A percentile compares a stretch with the other conserved stretches of the same genome.
Evolutionary conservation across 2,113 vertebrate species (phyloP).

Genomic region (Rhagologus leucostigma): DNA sequence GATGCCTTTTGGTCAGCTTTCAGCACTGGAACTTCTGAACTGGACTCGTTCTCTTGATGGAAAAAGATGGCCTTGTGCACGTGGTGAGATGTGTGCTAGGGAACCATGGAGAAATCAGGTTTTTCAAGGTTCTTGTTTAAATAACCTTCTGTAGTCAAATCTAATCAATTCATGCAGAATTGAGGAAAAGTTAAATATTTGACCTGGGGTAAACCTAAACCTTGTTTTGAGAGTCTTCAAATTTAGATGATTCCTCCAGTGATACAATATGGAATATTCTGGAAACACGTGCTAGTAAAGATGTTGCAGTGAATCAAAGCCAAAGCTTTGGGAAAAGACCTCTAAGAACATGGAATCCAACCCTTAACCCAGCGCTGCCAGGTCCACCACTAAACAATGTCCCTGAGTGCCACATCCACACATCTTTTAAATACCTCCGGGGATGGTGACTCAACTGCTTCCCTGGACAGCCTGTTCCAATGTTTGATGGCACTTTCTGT

Average conservation of each 20-base stretch:
- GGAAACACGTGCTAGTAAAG: not conserved
- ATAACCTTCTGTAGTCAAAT: not conserved
- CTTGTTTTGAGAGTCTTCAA: not conserved
- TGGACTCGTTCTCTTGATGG: accelerated
- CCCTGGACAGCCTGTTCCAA: not conserved
- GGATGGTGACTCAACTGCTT: not conserved
- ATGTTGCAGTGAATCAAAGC: not conserved
- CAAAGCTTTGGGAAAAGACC: not conserved
- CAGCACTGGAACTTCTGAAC: not conserved
- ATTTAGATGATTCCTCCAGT: not conserved
- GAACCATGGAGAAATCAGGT: not conserved
- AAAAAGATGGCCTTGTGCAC: not conserved
- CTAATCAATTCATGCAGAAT: not conserved
- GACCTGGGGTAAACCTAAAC: not conserved
- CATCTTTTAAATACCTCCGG: not conserved
- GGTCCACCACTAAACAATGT: not conserved
- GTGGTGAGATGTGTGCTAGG: not conserved
- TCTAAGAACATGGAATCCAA: not conserved
- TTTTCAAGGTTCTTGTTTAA: not conserved
- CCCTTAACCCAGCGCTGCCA: not conserved
- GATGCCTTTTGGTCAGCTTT: not conserved
- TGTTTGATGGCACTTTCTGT: not conserved
- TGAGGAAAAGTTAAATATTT: not conserved
- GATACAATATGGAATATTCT: not conserved
- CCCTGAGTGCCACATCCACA: not conserved